Conservation (phyloP, 2,888 invertebrate species). For the Trichogramma dendrolimi region DNA sequence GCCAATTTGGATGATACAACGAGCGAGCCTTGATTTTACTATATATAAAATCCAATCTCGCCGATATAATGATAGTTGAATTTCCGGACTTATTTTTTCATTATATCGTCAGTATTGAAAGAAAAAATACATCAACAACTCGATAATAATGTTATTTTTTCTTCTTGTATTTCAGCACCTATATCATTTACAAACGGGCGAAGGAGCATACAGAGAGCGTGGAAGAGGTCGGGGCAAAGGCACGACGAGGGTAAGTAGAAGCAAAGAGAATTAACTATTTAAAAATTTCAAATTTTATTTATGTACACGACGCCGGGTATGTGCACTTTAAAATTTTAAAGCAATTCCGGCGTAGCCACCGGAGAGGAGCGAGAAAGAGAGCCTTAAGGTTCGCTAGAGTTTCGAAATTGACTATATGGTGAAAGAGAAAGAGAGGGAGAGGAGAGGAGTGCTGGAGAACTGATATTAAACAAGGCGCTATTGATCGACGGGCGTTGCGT, state of each 20-base stretch:
- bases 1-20: constrained; percentile 44
- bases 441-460: constrained; percentile 45
- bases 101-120: constrained; percentile 21
- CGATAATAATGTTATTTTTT: not conserved
- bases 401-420: not conserved
- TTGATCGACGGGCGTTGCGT: constrained; percentile 46
- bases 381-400: no score
- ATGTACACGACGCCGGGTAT: no score
- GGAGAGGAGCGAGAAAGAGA: no score
- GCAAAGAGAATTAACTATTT: constrained; percentile 11
- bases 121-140: constrained; percentile 8
- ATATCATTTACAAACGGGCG: constrained; percentile 50
- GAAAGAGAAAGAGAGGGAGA: not conserved
- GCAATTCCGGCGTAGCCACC: no score
- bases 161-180: constrained; percentile 45
- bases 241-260: constrained; percentile 47
- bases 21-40: constrained; percentile 43
- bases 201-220: constrained; percentile 48
- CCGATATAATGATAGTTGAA: constrained; percentile 36
- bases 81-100: constrained; percentile 21
- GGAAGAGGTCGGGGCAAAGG: constrained; percentile 51
- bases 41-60: constrained; percentile 36
- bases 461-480: constrained; percentile 52
- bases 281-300: not conserved
- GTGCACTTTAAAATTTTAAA: no score